These are phyloP conservation scores for Datnioides undecimradiatus DNA, from an alignment of 2,113 vertebrate genomes.

Conservation along the genomic window DNA sequence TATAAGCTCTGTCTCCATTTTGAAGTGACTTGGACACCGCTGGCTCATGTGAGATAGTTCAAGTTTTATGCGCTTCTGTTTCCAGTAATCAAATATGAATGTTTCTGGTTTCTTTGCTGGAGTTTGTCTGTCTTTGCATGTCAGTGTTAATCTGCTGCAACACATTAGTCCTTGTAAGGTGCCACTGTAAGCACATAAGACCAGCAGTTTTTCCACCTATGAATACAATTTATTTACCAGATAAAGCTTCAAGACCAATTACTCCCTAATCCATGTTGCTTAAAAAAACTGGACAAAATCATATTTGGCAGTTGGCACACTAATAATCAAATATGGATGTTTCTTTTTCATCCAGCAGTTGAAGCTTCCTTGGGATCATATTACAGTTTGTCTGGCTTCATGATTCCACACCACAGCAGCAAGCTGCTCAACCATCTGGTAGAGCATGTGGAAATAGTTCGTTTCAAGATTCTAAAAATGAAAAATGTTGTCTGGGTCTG, in stretches of 20 bases:
- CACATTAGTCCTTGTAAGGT: not conserved
- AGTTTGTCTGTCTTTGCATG: not conserved
- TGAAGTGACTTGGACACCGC: constrained; percentile 29
- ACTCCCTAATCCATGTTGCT: constrained; percentile 3
- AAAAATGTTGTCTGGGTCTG: constrained; percentile 26
- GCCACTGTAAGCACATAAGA: not conserved
- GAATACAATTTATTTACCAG: constrained; percentile 15
- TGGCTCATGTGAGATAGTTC: constrained; percentile 26
- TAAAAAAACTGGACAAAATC: not conserved
- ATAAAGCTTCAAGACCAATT: constrained; percentile 18
- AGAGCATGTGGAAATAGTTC: constrained; percentile 68
- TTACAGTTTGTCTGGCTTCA: constrained; percentile 61
- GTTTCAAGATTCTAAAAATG: constrained; percentile 45
- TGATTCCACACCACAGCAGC: constrained; percentile 30
- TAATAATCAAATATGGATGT: constrained; percentile 54
- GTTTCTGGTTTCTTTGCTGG: constrained; percentile 28
- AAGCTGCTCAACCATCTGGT: constrained; percentile 67
- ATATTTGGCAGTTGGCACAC: constrained; percentile 39
- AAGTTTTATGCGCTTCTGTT: constrained; percentile 55
- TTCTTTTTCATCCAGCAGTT: constrained; percentile 25
- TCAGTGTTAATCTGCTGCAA: constrained; percentile 8
- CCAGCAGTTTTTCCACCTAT: not conserved
- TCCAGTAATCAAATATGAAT: constrained; percentile 7
- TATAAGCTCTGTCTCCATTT: constrained; percentile 29
- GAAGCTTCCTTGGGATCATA: constrained; percentile 40